Base-by-base conservation (phyloP, 1,140 invertebrate genomes). In the Lethrus apterus region DNA sequence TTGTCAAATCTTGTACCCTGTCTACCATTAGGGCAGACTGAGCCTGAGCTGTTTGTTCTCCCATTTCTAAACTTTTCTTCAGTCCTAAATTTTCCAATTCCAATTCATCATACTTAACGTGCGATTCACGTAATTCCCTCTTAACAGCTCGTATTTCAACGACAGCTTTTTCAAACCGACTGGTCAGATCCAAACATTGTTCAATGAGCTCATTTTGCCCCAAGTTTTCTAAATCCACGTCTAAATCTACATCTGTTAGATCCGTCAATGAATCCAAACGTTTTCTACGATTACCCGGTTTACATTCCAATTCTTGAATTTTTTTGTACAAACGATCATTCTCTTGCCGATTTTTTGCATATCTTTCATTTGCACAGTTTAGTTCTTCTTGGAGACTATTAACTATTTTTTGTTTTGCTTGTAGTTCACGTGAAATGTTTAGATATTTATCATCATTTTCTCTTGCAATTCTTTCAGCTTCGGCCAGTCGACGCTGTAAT, bases 101-200 rank as follows among this genome's bases (percentile, higher is more conserved):
- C 4, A 90, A 64, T 48, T 80, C 80, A 63, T 91, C 88, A 55
- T 83, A 84, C 56, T 81, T 78, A 13, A 78, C 78, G 58, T 91
- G 80, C 2, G 85, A 81, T 55, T 86, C 82, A n/a, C 83, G 78
- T 0, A 92, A 67, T 59, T 90, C 85, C 13, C 80, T 76, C 51
- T 89, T 87, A 75, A 92, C 81, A 2, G 81, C 78, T 51, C 82
- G 73, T 11, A 90, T 90, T 70, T 91, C 87, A 45, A 80, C 73
- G 1, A 89, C 79, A 0, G 86, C 86, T 63, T 84, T 89, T 60
- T 88, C 82, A 60, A 90, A 88, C 36, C 86, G 75, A 21, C 73
- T 70, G 32, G 80, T 73, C 41, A 91, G 63, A 52, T 89, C 84
- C 8, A 80, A 73, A 58, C 85, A 89, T 60, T 89, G 84, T 62